phyloP scores from a whole-genome alignment of 2,113 vertebrate genomes.

The Corydoras sp. region DNA sequence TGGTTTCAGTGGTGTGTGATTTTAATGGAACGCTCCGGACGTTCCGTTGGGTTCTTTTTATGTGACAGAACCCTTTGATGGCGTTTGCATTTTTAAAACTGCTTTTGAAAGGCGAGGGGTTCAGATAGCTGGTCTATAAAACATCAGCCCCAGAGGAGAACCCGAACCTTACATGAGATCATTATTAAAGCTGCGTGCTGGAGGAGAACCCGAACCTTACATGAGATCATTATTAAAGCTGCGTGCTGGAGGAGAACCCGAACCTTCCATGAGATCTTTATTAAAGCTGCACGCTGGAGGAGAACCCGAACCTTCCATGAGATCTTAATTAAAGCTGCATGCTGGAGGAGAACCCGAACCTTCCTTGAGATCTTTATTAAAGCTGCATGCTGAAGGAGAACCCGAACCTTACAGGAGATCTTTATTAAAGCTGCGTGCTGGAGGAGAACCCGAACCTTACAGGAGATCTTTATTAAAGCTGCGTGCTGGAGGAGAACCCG shows the following conservation, averaged over 20 bases:
- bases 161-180: neutral
- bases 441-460: conserved; percentile 27
- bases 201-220: conserved; percentile 15
- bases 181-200: conserved; percentile 3
- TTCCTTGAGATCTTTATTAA: neutral
- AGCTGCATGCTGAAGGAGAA: conserved; percentile 26
- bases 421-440: neutral
- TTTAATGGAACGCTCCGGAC: neutral
- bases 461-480: neutral
- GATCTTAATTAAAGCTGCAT: neutral
- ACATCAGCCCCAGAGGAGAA: conserved; percentile 49
- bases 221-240: neutral
- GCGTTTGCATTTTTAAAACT: conserved; percentile 65
- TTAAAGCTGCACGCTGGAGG: conserved; percentile 25
- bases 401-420: neutral
- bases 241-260: conserved; percentile 29
- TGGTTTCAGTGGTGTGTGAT: conserved; percentile 11
- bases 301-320: conserved; percentile 5
- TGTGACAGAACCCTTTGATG: conserved; percentile 57
- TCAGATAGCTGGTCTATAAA: conserved; percentile 56
- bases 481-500: conserved; percentile 29
- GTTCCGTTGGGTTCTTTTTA: conserved; percentile 40
- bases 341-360: conserved; percentile 31
- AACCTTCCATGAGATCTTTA: neutral
- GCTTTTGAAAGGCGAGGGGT: conserved; percentile 49